Base-by-base conservation (phyloP, 2,797 vertebrate species). In the Esox masquinongy region DNA sequence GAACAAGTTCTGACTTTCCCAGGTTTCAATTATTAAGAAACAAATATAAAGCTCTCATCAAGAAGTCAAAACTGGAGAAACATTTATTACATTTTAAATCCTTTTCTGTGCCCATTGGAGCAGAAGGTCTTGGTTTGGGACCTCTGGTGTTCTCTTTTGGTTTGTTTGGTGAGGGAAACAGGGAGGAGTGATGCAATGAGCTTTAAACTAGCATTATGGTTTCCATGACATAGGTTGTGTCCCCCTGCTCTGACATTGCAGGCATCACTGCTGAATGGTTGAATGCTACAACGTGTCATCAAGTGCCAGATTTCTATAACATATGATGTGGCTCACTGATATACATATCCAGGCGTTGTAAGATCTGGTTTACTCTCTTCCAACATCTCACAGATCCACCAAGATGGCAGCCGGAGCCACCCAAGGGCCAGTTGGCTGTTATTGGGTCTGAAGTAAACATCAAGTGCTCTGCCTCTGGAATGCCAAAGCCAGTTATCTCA, bases 401-500 rank as follows among this genome's bases (percentile, higher is more conserved):
- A 1, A 91, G 68, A 74, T 99, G 98, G 98, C 86, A 89, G 71
- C 91, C 91, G 79, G 93, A 92, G 82, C 96, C 92, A 77, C 89
- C 95, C 0, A 86, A 93, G 84, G 93, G 92, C 68, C 93, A 92
- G 0, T 92, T 98, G 75, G 94, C 88, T 47, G 93, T 92, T 74
- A 88, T 94, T 0, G 95, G 95, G 1, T 88, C 92, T 29, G 95
- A 94, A 12, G 92, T 96, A 67, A 84, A 94, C 82, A 90, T 99
- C 84, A 90, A 95, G 76, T 99, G 98, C 14, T 91, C 92, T n/a
- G 95, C 96, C 5, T 90, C 90, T 0, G 98, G 98, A 53, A 95
- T 91, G 24, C 97, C 97, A 0, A 77, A 81, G 29, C 96, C 97
- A 74, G 91, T 88, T 36, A 95, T 96, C 80, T 93, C 82, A 5